A percentile compares a stretch with the other conserved stretches of the same genome.
Evolutionary conservation across 2,797 vertebrate species (phyloP).

Genomic region (Gambelia wislizenii): DNA sequence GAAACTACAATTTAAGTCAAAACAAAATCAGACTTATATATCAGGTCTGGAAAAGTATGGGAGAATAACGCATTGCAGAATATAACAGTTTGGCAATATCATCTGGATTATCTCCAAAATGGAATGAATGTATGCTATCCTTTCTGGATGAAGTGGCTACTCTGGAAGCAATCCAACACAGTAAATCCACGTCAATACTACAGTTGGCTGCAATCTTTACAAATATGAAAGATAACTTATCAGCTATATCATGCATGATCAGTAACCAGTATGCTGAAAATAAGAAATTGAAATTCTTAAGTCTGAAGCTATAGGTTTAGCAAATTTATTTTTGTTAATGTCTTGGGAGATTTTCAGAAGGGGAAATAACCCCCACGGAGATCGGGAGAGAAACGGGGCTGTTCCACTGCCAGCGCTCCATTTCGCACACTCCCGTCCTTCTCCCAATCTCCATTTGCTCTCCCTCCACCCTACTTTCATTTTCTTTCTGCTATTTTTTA

Average conservation of each 20-base stretch:
- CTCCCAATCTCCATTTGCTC: too few species aligned
- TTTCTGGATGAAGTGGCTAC: neutral
- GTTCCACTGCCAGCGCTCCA: too few species aligned
- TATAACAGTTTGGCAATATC: neutral
- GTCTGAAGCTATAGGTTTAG: neutral
- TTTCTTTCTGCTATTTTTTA: too few species aligned
- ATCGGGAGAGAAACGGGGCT: too few species aligned
- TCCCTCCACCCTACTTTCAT: too few species aligned
- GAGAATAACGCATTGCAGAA: neutral
- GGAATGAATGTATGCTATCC: neutral
- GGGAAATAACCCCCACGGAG: too few species aligned
- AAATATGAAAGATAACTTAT: slow-evolving; percentile 6
- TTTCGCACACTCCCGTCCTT: too few species aligned
- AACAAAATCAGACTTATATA: neutral
- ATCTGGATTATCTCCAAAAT: neutral
- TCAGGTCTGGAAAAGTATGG: neutral
- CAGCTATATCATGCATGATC: neutral
- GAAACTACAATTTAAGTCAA: neutral
- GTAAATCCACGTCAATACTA: neutral
- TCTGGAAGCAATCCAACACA: neutral
- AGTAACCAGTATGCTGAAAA: neutral
- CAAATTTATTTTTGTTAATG: neutral
- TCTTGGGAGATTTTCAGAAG: too few species aligned
- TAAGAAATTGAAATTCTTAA: neutral
- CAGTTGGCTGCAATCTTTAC: neutral